Percentiles rank a stretch among this genome's conserved stretches.
phyloP scores from a whole-genome alignment of 2,797 vertebrate genomes.

The Sebastes reedi region DNA sequence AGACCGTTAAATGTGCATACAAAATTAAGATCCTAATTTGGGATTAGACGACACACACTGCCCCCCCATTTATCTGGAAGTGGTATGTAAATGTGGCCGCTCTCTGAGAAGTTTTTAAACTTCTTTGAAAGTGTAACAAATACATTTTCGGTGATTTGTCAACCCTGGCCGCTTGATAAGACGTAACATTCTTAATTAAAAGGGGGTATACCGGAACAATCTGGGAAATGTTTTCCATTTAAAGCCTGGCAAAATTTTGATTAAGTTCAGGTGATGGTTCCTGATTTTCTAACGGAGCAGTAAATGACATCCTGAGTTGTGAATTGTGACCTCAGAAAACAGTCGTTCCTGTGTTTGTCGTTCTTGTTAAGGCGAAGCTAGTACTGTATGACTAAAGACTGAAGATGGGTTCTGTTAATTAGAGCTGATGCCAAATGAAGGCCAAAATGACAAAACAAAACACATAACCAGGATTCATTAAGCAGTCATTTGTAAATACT shows the following conservation, averaged over 20 bases:
- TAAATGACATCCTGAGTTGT: slow-evolving; percentile 70
- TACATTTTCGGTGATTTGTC: slow-evolving; percentile 68
- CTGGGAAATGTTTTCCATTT: slow-evolving; percentile 74
- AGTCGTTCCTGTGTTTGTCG: not conserved
- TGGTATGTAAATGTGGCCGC: slow-evolving; percentile 58
- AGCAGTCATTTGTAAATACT: not conserved
- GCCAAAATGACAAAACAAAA: not conserved
- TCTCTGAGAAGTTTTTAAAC: slow-evolving; percentile 52
- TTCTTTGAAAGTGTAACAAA: slow-evolving; percentile 61
- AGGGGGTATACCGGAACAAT: slow-evolving; percentile 75
- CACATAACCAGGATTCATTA: not conserved
- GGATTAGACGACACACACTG: slow-evolving; percentile 55
- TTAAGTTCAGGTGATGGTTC: slow-evolving; percentile 67
- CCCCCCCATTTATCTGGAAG: slow-evolving; percentile 53
- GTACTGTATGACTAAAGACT: not conserved
- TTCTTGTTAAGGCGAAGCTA: not conserved
- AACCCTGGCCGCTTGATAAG: slow-evolving; percentile 75
- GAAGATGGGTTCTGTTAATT: not conserved
- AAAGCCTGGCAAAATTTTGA: slow-evolving; percentile 70
- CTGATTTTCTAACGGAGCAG: slow-evolving; percentile 74
- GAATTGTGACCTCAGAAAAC: slow-evolving; percentile 10
- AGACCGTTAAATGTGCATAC: slow-evolving; percentile 19
- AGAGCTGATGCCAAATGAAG: not conserved
- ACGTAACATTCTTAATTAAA: slow-evolving; percentile 74
- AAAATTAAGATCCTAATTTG: slow-evolving; percentile 70